Evolutionary conservation across 2,888 invertebrate species (phyloP).

Genomic region (Carpatolechia fugitivella): DNA sequence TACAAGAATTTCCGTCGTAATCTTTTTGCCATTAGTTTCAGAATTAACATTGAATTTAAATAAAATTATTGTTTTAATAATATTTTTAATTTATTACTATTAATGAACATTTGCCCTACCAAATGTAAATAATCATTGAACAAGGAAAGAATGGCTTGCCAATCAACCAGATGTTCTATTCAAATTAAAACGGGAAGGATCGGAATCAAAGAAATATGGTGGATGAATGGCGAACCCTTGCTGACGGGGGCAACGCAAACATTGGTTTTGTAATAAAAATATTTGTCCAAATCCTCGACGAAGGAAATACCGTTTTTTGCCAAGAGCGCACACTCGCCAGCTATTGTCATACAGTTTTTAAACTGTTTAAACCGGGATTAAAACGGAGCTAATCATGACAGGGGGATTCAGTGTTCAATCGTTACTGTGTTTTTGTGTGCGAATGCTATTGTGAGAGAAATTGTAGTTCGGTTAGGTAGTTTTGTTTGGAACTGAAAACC

Average conservation of each 20-base stretch:
- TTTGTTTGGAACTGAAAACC: neutral
- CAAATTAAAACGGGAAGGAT: slow-evolving; percentile 54
- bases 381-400: slow-evolving; percentile 64
- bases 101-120: neutral
- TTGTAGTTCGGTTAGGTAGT: neutral
- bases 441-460: slow-evolving; percentile 1
- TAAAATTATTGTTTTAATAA: no score
- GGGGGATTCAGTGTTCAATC: slow-evolving; percentile 38
- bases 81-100: neutral
- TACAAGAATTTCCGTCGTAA: slow-evolving; percentile 39
- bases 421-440: slow-evolving; percentile 28
- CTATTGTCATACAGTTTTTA: slow-evolving; percentile 68
- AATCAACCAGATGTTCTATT: slow-evolving; percentile 59
- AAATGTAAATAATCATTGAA: slow-evolving; percentile 5
- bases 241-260: slow-evolving; percentile 69
- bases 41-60: no score
- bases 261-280: slow-evolving; percentile 77
- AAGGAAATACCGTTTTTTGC: slow-evolving; percentile 58
- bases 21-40: slow-evolving; percentile 36
- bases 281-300: slow-evolving; percentile 67
- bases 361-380: slow-evolving; percentile 57
- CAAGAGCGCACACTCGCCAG: slow-evolving; percentile 44
- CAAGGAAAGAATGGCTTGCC: slow-evolving; percentile 39
- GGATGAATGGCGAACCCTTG: slow-evolving; percentile 64
- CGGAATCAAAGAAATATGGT: slow-evolving; percentile 59